A percentile compares a stretch with the other conserved stretches of the same genome.
Evolutionary conservation across 2,113 vertebrate species (phyloP).

Genomic region (Fulica atra): DNA sequence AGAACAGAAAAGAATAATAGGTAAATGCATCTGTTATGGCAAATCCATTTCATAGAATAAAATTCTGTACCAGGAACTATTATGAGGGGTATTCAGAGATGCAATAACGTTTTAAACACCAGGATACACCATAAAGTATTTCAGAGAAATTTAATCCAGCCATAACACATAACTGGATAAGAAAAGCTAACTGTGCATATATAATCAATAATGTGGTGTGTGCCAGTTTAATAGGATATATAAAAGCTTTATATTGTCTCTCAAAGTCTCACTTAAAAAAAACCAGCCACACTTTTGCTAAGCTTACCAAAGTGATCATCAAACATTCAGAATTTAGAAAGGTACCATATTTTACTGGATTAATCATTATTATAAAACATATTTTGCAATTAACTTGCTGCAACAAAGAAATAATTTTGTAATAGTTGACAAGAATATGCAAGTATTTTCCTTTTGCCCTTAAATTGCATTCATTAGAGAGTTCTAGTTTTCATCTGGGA

Average conservation of each 20-base stretch:
- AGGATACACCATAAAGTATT: neutral
- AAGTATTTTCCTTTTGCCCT: neutral
- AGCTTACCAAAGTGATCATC: neutral
- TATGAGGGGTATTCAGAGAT: neutral
- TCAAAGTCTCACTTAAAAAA: constrained; percentile 1
- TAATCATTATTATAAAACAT: neutral
- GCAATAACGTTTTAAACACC: constrained; percentile 5
- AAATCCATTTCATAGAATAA: constrained; percentile 2
- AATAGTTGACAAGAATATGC: neutral
- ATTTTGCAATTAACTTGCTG: neutral
- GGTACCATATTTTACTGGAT: neutral
- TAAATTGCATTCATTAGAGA: neutral
- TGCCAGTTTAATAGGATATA: constrained; percentile 25
- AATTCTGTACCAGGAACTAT: neutral
- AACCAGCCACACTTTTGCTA: neutral
- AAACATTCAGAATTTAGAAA: neutral
- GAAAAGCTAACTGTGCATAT: constrained; percentile 39
- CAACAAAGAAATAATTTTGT: neutral
- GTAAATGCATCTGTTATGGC: neutral
- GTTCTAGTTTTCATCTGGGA: neutral
- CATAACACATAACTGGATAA: constrained; percentile 27
- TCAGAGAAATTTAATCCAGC: constrained; percentile 32
- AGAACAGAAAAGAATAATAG: neutral
- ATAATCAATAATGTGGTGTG: constrained; percentile 40
- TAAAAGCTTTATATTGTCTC: constrained; percentile 48